Base-by-base conservation (phyloP, 1,140 invertebrate genomes). In the Coenobita brevimanus region DNA sequence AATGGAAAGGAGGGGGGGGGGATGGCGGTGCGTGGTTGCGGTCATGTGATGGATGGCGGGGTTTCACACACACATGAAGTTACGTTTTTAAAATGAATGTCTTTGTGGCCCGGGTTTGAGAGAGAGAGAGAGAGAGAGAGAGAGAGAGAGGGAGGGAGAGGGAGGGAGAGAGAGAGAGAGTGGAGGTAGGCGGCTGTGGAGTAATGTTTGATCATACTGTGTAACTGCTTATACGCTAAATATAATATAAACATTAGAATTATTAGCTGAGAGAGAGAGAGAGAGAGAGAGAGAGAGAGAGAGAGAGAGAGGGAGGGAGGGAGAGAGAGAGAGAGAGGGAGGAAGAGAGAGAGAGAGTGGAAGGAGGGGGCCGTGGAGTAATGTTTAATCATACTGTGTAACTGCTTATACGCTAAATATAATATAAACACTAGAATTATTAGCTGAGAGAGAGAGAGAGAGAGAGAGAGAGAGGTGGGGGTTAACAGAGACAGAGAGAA, bases 51-150 rank as follows among this genome's bases (percentile, higher is more conserved):
- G 64, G 76, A 87, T 87, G 84, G 84, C 46, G 43, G 75, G 10
- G 75, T 15, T 75, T 57, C 76, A 71, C 83, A 62, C 84, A 80
- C 84, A 80, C 84, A 87, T 87, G 84, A 87, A 87, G 79, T 81
- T 87, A 71, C 62, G 75, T 87, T 87, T 87, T 80, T 76, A 87
- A 71, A 87, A 87, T 80, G 84, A 86, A 80, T 80, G 75, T 57
- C 75, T 81, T 54, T 75, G 36, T 76, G 69, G 54, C 50, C 13
- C 2, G 79, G 60, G 54, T 43, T 24, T 24, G 38, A 43, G 33
- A 38, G 24, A 30, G 41, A 27, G 1, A 64, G 33, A 36, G 57
- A 81, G 38, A 41, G 38, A 41, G 13, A 62, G 64, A 57, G 43
- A 33, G 82, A 38, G 67, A 36, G n/a, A 17, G 62, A 64, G 62